Percentiles rank a stretch among this genome's conserved stretches.
Conservation (phyloP, 2,888 invertebrate genomes). For the Synanthedon tipuliformis region DNA sequence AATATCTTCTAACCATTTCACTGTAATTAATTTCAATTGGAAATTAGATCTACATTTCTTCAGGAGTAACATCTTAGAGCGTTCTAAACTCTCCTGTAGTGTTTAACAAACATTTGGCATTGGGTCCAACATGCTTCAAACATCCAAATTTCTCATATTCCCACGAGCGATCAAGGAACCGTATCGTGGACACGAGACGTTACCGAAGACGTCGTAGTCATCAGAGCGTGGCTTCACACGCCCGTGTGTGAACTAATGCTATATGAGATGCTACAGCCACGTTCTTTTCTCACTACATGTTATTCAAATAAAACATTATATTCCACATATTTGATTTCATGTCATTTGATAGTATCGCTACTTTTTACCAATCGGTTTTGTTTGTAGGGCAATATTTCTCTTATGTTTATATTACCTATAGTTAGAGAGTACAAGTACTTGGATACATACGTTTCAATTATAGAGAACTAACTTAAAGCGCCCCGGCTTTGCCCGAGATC, state of each 20-base stretch:
- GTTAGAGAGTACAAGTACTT: too few species aligned
- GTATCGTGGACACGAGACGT: conserved; percentile 46
- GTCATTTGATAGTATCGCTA: background rate
- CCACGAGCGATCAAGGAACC: conserved; percentile 22
- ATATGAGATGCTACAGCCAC: conserved; percentile 20
- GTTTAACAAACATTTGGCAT: background rate
- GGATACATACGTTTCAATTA: too few species aligned
- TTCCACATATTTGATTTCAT: background rate
- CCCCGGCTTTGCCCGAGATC: too few species aligned
- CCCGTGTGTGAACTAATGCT: conserved; percentile 36
- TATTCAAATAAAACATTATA: background rate
- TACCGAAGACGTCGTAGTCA: conserved; percentile 38
- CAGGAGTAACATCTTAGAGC: background rate
- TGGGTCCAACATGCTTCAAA: background rate
- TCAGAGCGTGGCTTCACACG: conserved; percentile 52
- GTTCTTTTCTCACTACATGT: background rate
- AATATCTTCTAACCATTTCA: too few species aligned
- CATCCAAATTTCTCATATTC: conserved; percentile 8
- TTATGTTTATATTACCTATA: conserved; percentile 2
- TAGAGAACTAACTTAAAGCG: too few species aligned
- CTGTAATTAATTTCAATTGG: too few species aligned
- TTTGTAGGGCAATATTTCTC: conserved; percentile 3
- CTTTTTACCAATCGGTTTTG: too few species aligned
- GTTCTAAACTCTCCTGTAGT: too few species aligned
- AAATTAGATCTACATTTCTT: background rate